phyloP scores from a whole-genome alignment of 2,888 invertebrate genomes.

The Hoplodrina blanda region DNA sequence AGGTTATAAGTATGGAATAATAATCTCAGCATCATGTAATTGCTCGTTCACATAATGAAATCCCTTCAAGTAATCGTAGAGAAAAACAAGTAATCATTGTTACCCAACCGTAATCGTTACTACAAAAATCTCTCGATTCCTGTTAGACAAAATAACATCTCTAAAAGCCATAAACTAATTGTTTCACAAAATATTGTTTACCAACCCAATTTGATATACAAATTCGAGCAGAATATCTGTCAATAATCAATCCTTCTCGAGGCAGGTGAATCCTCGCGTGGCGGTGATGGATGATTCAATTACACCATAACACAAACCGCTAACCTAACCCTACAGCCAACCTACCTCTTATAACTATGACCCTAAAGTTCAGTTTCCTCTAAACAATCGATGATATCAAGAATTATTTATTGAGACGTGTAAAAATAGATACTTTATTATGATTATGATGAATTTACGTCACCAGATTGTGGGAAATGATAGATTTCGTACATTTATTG shows the following conservation, averaged over 20 bases:
- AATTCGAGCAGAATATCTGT: slow-evolving; percentile 48
- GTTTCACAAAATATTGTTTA: slow-evolving; percentile 16
- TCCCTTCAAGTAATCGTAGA: no score
- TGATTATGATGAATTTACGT: slow-evolving; percentile 62
- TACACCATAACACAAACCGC: slow-evolving; percentile 59
- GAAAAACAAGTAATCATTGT: no score
- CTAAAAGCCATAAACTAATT: slow-evolving; percentile 27
- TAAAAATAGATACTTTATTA: slow-evolving; percentile 61
- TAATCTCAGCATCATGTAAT: neutral
- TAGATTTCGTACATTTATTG: slow-evolving; percentile 54
- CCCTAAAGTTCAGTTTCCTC: slow-evolving; percentile 35
- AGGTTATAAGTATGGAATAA: neutral
- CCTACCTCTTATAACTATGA: slow-evolving; percentile 22
- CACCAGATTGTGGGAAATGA: slow-evolving; percentile 59
- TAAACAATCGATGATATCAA: slow-evolving; percentile 14
- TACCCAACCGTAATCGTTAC: no score
- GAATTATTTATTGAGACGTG: slow-evolving; percentile 51
- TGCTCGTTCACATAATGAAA: neutral
- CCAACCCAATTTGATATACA: slow-evolving; percentile 28
- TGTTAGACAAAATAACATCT: no score
- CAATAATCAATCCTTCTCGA: slow-evolving; percentile 65
- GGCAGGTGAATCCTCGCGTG: slow-evolving; percentile 58
- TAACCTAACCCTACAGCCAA: slow-evolving; percentile 35
- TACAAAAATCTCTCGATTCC: no score
- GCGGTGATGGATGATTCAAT: slow-evolving; percentile 71